A percentile compares a stretch with the other conserved stretches of the same genome.
Conservation (phyloP, 92 coral and sea anemone species). For the Parazoanthus atlanticus region DNA sequence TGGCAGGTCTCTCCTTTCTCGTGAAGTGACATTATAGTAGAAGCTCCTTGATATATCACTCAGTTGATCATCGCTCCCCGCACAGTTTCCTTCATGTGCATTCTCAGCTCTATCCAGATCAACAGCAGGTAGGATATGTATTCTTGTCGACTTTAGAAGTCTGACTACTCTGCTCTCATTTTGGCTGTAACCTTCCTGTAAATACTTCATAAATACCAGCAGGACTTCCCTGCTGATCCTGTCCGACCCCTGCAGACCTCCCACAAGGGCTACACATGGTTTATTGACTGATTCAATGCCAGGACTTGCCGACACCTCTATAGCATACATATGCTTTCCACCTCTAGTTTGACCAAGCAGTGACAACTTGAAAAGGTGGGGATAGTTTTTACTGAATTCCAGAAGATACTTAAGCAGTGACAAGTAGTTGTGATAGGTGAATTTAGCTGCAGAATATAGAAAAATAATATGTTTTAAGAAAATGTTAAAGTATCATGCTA, state of each 20-base stretch:
- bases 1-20: conserved; percentile 57
- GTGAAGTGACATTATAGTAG: conserved; percentile 60
- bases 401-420: conserved; percentile 58
- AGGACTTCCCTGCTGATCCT: conserved; percentile 84
- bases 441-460: conserved; percentile 39
- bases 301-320: conserved; percentile 69
- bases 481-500: too few relatives aligned
- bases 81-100: conserved; percentile 71
- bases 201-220: conserved; percentile 71
- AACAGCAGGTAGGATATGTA: conserved; percentile 86
- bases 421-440: conserved; percentile 71
- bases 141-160: conserved; percentile 68
- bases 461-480: background rate
- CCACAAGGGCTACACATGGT: conserved; percentile 85
- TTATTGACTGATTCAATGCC: conserved; percentile 55
- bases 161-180: conserved; percentile 63
- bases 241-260: conserved; percentile 86
- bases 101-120: conserved; percentile 91
- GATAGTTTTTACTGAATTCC: conserved; percentile 55
- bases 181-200: conserved; percentile 70
- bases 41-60: conserved; percentile 82
- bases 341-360: conserved; percentile 71
- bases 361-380: conserved; percentile 66
- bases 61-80: conserved; percentile 54
- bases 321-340: conserved; percentile 69